Percentiles rank a stretch among this genome's conserved stretches.
phyloP scores from a whole-genome alignment of 2,888 invertebrate species.

The Diaperis boleti region DNA sequence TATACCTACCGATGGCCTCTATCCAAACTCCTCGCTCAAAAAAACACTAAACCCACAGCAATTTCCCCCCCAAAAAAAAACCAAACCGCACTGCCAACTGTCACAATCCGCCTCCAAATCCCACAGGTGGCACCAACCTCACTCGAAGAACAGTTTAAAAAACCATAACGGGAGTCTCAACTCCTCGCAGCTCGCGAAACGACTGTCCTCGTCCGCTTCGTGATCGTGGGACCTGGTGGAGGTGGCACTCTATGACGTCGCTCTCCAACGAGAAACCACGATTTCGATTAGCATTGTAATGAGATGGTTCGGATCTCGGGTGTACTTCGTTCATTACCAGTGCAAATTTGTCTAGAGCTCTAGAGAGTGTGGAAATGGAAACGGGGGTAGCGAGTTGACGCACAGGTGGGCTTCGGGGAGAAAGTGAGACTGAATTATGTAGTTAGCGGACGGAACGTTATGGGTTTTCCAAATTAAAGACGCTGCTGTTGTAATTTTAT shows the following conservation, averaged over 20 bases:
- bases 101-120: not conserved
- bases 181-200: not conserved
- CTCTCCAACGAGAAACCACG: constrained; percentile 28
- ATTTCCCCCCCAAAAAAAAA: not conserved
- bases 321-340: too few relatives aligned
- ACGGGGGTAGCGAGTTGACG: too few relatives aligned
- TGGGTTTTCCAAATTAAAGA: too few relatives aligned
- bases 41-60: not conserved
- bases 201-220: not conserved
- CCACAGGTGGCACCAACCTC: constrained; percentile 3
- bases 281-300: constrained; percentile 30
- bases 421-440: too few relatives aligned
- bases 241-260: constrained; percentile 20
- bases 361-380: not conserved
- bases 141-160: not conserved
- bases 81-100: not conserved
- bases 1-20: too few relatives aligned
- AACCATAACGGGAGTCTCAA: not conserved
- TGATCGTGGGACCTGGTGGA: constrained; percentile 4
- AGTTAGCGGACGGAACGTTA: too few relatives aligned
- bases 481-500: too few relatives aligned
- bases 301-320: too few relatives aligned
- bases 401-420: too few relatives aligned
- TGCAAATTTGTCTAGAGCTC: not conserved
- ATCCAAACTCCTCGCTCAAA: too few relatives aligned